Evolutionary conservation across 1,140 invertebrate species (phyloP), one percentile per base, ranked within the genome.

Genomic region (Micrasema minimum): DNA sequence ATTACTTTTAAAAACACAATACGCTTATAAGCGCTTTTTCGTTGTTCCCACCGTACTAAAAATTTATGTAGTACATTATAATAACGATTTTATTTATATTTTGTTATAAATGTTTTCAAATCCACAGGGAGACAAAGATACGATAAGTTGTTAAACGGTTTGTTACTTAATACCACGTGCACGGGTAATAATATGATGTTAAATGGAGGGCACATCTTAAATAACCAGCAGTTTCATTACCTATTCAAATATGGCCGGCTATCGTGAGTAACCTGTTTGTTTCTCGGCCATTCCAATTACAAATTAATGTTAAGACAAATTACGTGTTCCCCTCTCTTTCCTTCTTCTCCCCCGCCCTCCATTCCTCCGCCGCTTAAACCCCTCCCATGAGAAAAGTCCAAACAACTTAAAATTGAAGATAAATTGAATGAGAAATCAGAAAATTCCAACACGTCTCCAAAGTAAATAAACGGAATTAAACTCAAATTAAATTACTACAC

Each of bases 211-310:
- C 16, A 18, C 51, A 51, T n/a, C 70, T 50, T 71, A 57, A 71
- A 66, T 67, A 72, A 72, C 65, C 50, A 67, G 35, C 53, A 22
- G 38, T 72, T 67, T 72, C 70, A 72, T 72, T 67, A 72, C 37
- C 53, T 72, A 72, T 72, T 72, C 64, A 72, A 72, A 67, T 62
- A 72, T 72, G 70, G 70, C 70, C 37, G 69, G 45, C 50, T 48
- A 20, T 46, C 38, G 61, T 65, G 61, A 65, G 41, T n/a, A 55
- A 70, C 68, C 69, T 71, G 69, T 71, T 65, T 64, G 69, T 71
- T 65, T 66, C 57, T 71, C 64, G 38, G 43, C 57, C 70, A 50
- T 61, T n/a, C 65, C 65, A 72, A 72, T 72, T 72, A 72, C 55
- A 66, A 26, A 57, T n/a, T n/a, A 66, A 67, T 50, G 64, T 67